phyloP scores from a whole-genome alignment of 2,888 invertebrate genomes.

The Argynnis bischoffii region DNA sequence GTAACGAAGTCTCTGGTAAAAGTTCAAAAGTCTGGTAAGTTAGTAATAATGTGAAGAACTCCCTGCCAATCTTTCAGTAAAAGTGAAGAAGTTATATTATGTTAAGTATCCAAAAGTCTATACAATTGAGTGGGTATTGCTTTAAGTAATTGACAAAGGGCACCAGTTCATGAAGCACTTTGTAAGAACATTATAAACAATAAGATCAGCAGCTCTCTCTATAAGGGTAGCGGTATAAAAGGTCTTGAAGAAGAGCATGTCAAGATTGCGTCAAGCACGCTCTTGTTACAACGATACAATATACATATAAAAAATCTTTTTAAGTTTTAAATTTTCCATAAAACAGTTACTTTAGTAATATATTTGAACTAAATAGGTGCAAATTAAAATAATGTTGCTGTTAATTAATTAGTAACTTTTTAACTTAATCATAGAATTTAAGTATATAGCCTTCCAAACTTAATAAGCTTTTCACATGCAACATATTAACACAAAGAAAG shows the following conservation, averaged over 20 bases:
- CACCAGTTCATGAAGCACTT: slow-evolving; percentile 26
- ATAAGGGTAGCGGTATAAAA: slow-evolving; percentile 29
- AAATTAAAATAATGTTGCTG: too few relatives aligned
- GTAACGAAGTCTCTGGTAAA: too few relatives aligned
- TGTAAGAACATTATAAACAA: slow-evolving; percentile 31
- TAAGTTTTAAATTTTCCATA: slow-evolving; percentile 7
- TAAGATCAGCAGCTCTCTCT: slow-evolving; percentile 25
- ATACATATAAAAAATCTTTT: slow-evolving; percentile 3
- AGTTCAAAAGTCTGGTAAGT: too few relatives aligned
- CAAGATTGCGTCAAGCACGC: slow-evolving; percentile 26
- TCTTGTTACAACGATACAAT: slow-evolving; percentile 21
- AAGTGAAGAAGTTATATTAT: neutral
- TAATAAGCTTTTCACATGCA: too few relatives aligned
- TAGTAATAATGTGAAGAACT: too few relatives aligned
- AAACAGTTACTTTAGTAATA: slow-evolving; percentile 6
- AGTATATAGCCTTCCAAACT: too few relatives aligned
- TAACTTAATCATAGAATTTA: too few relatives aligned
- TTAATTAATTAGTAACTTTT: too few relatives aligned
- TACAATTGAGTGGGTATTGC: neutral
- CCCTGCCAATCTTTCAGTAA: too few relatives aligned
- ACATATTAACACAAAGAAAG: neutral
- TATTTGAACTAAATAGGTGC: neutral
- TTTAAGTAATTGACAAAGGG: neutral
- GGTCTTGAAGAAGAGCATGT: slow-evolving; percentile 26
- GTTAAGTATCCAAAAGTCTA: neutral